Percentiles rank a stretch among this genome's conserved stretches.
Conservation (phyloP, 2,888 invertebrate genomes). For the Nemotelus nigrinus region DNA sequence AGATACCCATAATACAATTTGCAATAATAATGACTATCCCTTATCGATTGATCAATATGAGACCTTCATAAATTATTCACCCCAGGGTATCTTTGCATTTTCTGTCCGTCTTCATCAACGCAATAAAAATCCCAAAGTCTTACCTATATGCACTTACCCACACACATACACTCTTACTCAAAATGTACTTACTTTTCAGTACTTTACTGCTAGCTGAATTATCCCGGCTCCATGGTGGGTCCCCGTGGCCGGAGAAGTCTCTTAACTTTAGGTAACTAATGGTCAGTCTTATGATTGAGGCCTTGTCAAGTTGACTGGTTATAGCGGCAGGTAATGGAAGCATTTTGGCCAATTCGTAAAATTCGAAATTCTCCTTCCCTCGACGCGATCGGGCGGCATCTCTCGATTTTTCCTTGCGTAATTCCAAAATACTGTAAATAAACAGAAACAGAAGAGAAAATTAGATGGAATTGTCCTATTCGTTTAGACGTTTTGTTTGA, state of each 20-base stretch:
- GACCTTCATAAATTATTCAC: conserved; percentile 27
- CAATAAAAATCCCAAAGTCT: not conserved
- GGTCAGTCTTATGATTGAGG: conserved; percentile 94
- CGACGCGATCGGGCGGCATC: conserved; percentile 92
- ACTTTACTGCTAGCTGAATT: conserved; percentile 80
- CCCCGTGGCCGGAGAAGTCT: conserved; percentile 95
- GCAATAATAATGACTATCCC: conserved; percentile 11
- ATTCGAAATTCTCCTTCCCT: conserved; percentile 96
- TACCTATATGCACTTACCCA: not conserved
- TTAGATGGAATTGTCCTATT: conserved; percentile 1
- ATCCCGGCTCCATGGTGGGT: conserved; percentile 94
- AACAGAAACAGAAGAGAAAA: conserved; percentile 54
- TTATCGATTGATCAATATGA: conserved; percentile 32
- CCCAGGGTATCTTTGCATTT: conserved; percentile 9
- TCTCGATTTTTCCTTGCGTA: conserved; percentile 92
- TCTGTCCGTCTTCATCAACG: not conserved
- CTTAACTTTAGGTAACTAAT: conserved; percentile 94
- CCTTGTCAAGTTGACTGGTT: conserved; percentile 94
- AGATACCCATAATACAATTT: not conserved
- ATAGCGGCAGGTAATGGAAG: conserved; percentile 89
- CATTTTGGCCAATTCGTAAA: conserved; percentile 96
- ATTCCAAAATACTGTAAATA: conserved; percentile 86
- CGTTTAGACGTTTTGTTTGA: conserved; percentile 9
- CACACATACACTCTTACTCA: not conserved
- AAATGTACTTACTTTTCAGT: conserved; percentile 76